Evolutionary conservation across 2,113 vertebrate species (phyloP), one percentile per base, ranked within the genome.

Genomic region (Urocynchramus pylzowi): DNA sequence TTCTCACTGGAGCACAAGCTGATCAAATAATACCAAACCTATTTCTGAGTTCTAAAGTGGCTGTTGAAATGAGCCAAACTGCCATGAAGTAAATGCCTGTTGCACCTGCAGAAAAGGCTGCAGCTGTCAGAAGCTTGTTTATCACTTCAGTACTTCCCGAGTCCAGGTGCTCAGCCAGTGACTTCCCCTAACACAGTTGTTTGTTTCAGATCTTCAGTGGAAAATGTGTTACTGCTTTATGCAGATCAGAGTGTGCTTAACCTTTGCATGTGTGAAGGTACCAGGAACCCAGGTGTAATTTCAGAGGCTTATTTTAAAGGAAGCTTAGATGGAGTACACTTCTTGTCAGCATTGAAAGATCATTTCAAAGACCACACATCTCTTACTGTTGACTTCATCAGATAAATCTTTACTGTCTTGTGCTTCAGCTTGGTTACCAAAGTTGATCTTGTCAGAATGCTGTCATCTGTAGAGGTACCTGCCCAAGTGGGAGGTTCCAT

Each of bases 21-120:
- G 57, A 69, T 83, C 16, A 65, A 70, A 69, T 87, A 78, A 84
- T 91, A 37, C 52, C 16, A 47, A 70, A 41, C 15, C 11, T 47
- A 0, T 77, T 90, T 88, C 49, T 87, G 54, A 75, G 42, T 70
- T 80, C 45, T 90, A 18, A 92, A 59, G 16, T 28, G 37, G 47
- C 74, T 86, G 59, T 90, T 85, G 56, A 92, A 41, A 16, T 11
- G 71, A 89, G 45, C 37, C 59, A n/a, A 42, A 70, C 49, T 69
- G 84, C 44, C 61, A 11, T 54, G 65, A 57, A 49, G 35, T 54
- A 27, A 89, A 78, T 79, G 57, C 35, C 50, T 78, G 33, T 64
- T 91, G 93, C 94, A 95, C 93, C 93, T 97, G 95, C 89, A 73
- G 81, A 76, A 78, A 49, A 92, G 27, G 30, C 89, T 96, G 77